Percentiles rank a stretch among this genome's conserved stretches.
Evolutionary conservation across 1,140 invertebrate species (phyloP).

Genomic region (Globodera rostochiensis): DNA sequence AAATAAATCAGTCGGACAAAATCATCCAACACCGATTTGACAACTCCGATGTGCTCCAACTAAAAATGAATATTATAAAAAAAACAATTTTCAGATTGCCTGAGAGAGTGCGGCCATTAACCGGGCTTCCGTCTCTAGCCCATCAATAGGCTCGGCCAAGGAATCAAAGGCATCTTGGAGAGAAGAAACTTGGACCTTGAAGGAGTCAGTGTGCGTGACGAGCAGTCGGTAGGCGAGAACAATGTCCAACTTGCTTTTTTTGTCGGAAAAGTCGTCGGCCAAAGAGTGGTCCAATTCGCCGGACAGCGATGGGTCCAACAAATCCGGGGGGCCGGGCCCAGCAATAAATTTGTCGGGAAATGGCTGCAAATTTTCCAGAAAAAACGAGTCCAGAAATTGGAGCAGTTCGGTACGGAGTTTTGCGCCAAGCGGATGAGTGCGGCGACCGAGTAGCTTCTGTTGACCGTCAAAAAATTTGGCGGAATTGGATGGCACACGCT

Average conservation of each 20-base stretch:
- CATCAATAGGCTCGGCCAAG: constrained; percentile 3
- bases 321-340: background rate
- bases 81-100: background rate
- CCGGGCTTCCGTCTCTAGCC: constrained; percentile 21
- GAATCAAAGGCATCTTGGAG: constrained; percentile 21
- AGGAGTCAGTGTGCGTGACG: constrained; percentile 13
- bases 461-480: background rate
- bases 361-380: constrained; percentile 1
- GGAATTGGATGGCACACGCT: background rate
- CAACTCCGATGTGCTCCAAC: constrained; percentile 37
- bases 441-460: background rate
- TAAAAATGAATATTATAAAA: constrained; percentile 14
- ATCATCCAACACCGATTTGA: background rate
- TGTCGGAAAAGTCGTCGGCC: background rate
- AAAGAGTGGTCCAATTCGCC: constrained; percentile 7
- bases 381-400: constrained; percentile 17
- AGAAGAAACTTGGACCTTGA: constrained; percentile 3
- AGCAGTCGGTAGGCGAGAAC: constrained; percentile 20
- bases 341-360: constrained; percentile 14
- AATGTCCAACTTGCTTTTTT: constrained; percentile 26
- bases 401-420: background rate
- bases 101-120: constrained; percentile 18
- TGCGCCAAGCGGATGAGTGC: background rate
- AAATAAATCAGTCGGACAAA: constrained; percentile 31
- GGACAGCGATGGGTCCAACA: constrained; percentile 19